Conservation (phyloP, 23 tunicate species). For the Styela plicata region DNA sequence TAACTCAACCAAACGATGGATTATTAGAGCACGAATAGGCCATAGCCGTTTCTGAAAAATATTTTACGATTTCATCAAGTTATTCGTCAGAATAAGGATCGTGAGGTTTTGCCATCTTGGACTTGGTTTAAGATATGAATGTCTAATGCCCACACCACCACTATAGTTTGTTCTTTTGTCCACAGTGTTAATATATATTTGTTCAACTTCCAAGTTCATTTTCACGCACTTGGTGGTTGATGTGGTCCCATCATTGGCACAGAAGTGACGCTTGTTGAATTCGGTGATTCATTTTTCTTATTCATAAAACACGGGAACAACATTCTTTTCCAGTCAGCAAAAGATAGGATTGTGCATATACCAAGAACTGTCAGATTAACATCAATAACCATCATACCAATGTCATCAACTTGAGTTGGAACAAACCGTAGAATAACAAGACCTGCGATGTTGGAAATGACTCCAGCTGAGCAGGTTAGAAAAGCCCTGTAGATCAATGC, state of each 20-base stretch:
- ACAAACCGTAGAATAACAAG: background rate
- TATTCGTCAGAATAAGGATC: no score
- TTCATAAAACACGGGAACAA: conserved; percentile 2
- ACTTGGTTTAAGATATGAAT: no score
- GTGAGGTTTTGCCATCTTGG: no score
- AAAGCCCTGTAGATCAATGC: conserved; percentile 1
- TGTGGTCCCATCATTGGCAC: background rate
- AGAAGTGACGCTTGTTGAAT: conserved; percentile 1
- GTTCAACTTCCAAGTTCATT: no score
- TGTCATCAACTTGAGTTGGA: conserved; percentile 4
- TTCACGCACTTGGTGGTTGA: no score
- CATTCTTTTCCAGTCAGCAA: conserved; percentile 7
- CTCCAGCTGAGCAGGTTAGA: background rate
- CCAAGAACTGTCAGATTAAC: background rate
- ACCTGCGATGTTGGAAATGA: conserved; percentile 1
- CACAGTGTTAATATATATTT: no score
- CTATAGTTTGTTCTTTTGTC: no score
- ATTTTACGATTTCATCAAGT: no score
- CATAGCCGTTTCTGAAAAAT: no score
- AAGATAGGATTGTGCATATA: background rate
- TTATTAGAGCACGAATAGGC: no score
- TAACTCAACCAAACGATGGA: no score
- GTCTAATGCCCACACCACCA: no score
- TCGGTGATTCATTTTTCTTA: background rate
- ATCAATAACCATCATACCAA: conserved; percentile 12